Evolutionary conservation across 2,113 vertebrate species (phyloP), one percentile per base, ranked within the genome.

Genomic region (Balaeniceps rex): DNA sequence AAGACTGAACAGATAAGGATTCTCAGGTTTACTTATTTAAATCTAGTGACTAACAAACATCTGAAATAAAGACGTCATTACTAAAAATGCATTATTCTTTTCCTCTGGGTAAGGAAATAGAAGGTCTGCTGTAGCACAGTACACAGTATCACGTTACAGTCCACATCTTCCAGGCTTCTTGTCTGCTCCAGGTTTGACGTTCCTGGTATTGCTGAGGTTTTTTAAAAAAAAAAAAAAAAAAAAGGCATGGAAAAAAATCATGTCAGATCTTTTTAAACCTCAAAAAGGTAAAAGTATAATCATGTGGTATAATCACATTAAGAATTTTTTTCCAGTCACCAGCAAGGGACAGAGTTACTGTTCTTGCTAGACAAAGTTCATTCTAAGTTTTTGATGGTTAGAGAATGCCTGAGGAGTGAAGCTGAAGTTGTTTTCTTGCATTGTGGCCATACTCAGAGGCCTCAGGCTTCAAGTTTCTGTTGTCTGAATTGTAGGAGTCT

Each of bases 391-490:
- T 78, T 86, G 17, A 36, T 64, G 46, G n/a, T 40, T 80, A 31
- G 19, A 74, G 52, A 55, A 65, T 23, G 16, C 42, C 19, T 19
- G 76, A 76, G 69, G 18, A 74, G 14, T 54, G 33, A 87, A 92
- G 33, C 34, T 77, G 64, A 40, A 74, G 28, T 49, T 77, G 51
- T 82, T 91, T 84, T 49, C 31, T 89, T 82, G 52, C 63, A 33
- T 70, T 0, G 0, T 60, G 24, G 34, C 65, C 3, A 5, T 34
- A 47, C 19, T 83, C 0, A 2, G 28, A 78, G 47, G 58, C 51
- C 46, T 28, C 36, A 33, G 63, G 29, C 19, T 60, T 87, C 36
- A 52, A 31, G 13, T 14, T 87, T 87, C 57, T 65, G 13, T 85
- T 76, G 19, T 57, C 34, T 34, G 21, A 47, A 15, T 36, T 44